phyloP scores from a whole-genome alignment of 2,888 invertebrate species.

The Gortyna flavago region DNA sequence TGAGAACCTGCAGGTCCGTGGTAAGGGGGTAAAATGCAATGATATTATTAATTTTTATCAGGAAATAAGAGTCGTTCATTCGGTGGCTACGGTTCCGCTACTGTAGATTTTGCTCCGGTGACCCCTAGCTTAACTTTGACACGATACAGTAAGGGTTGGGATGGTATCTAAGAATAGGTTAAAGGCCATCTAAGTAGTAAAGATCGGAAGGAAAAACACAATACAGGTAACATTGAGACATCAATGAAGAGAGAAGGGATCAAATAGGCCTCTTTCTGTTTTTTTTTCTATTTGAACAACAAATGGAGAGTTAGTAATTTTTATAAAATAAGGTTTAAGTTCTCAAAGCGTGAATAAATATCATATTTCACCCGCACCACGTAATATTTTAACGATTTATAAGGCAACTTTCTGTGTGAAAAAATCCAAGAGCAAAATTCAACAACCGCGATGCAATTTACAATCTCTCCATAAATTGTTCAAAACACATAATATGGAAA shows the following conservation, averaged over 20 bases:
- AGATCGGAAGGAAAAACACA: conserved; percentile 81
- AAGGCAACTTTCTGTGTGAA: neutral
- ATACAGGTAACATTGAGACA: conserved; percentile 86
- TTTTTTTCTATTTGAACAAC: conserved; percentile 76
- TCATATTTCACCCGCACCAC: neutral
- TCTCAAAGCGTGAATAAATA: neutral
- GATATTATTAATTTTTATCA: conserved; percentile 87
- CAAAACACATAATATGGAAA: conserved; percentile 78
- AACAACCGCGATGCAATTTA: conserved; percentile 37
- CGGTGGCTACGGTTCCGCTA: conserved; percentile 78
- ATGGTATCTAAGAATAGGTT: conserved; percentile 80
- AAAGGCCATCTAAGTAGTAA: conserved; percentile 78
- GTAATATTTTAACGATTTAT: conserved; percentile 20
- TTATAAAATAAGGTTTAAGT: neutral
- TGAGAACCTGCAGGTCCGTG: conserved; percentile 91
- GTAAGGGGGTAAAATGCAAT: conserved; percentile 89
- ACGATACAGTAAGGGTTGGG: conserved; percentile 68
- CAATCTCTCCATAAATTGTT: conserved; percentile 78
- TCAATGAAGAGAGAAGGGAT: conserved; percentile 81
- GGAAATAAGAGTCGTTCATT: conserved; percentile 80
- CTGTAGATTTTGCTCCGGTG: conserved; percentile 80
- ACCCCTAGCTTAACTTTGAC: conserved; percentile 80
- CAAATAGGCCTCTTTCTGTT: conserved; percentile 74
- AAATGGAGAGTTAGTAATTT: conserved; percentile 69
- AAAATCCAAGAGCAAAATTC: conserved; percentile 17